Evolutionary conservation across 1,140 invertebrate genomes (phyloP).

Genomic region (Ceratina calcarata): DNA sequence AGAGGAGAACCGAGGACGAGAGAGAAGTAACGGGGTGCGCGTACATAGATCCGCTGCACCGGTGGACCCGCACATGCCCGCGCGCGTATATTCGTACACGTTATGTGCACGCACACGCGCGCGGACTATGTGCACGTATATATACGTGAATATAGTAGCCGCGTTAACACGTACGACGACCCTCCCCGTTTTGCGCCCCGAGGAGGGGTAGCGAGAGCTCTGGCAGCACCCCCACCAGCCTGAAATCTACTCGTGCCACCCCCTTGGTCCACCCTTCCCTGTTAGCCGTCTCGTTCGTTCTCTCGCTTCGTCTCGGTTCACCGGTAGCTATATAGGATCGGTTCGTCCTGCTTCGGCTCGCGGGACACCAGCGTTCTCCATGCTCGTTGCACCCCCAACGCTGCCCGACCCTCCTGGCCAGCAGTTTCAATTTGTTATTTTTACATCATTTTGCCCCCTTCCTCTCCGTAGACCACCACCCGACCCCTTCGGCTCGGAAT

Average conservation of each 20-base stretch:
- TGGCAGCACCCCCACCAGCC: slow-evolving; percentile 36
- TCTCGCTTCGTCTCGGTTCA: slow-evolving; percentile 21
- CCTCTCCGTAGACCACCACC: slow-evolving; percentile 53
- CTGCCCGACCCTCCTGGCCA: slow-evolving; percentile 58
- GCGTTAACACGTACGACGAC: slow-evolving; percentile 49
- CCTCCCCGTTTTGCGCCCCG: slow-evolving; percentile 34
- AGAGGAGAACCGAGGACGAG: neutral
- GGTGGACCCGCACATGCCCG: neutral
- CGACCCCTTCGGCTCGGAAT: slow-evolving; percentile 35
- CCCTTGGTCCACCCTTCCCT: slow-evolving; percentile 47
- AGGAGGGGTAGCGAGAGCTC: slow-evolving; percentile 15
- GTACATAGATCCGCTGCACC: slow-evolving; percentile 15
- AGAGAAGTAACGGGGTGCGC: neutral
- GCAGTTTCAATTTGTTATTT: slow-evolving; percentile 78
- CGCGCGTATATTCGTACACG: slow-evolving; percentile 6
- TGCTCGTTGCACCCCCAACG: slow-evolving; percentile 24
- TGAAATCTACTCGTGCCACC: slow-evolving; percentile 49
- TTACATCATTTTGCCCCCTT: slow-evolving; percentile 74
- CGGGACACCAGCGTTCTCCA: neutral
- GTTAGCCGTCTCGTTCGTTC: slow-evolving; percentile 27
- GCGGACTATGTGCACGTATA: neutral
- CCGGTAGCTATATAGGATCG: slow-evolving; percentile 28
- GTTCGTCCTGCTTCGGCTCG: neutral
- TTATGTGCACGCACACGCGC: neutral
- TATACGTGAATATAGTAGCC: slow-evolving; percentile 11